Conservation (phyloP, 2,888 invertebrate species). For the Amphipoea lucens region DNA sequence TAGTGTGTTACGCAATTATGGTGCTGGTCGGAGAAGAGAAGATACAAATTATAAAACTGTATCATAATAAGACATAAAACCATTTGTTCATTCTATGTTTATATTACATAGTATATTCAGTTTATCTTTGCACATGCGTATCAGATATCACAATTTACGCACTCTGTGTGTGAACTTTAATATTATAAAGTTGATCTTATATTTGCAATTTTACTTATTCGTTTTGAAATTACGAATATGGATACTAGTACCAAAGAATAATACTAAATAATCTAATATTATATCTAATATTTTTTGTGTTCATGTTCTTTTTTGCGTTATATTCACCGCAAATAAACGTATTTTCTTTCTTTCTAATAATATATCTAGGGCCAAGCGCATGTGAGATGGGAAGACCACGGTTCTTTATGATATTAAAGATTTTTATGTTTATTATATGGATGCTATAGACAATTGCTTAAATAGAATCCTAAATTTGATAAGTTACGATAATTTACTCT, state of each 20-base stretch:
- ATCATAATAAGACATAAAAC: slow-evolving; percentile 25
- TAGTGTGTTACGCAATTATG: background rate
- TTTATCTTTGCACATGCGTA: slow-evolving; percentile 46
- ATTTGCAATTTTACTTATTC: background rate
- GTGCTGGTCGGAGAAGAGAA: background rate
- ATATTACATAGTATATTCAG: slow-evolving; percentile 25
- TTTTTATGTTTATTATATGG: no score
- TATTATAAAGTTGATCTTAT: background rate
- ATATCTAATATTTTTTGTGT: no score
- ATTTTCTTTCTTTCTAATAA: no score
- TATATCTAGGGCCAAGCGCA: no score
- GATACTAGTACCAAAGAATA: background rate
- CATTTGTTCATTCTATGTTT: slow-evolving; percentile 41
- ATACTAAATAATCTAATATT: no score
- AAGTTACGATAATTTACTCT: no score
- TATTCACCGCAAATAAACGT: no score
- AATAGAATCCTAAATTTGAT: no score
- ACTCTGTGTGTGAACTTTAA: slow-evolving; percentile 12
- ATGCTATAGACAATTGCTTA: background rate
- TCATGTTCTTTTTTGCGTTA: no score
- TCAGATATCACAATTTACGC: slow-evolving; percentile 54
- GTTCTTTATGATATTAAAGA: no score
- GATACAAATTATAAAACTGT: slow-evolving; percentile 5
- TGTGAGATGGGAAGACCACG: no score
- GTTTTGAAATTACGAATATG: background rate